Evolutionary conservation across 2,113 vertebrate genomes (phyloP), one percentile per base, ranked within the genome.

Genomic region (Petroica traversi): DNA sequence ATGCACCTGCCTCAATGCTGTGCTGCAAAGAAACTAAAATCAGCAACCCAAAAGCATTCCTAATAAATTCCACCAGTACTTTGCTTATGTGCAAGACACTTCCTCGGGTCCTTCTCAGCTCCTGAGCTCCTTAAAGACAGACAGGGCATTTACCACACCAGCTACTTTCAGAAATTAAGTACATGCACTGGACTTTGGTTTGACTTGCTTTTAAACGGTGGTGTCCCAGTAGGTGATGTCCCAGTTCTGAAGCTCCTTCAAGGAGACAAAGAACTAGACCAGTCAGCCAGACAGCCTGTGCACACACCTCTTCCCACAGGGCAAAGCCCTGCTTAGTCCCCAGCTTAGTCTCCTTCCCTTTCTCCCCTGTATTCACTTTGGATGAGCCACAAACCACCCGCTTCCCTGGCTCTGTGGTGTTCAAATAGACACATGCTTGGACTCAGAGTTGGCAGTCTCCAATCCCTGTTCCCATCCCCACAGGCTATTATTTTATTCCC

Each of bases 181-280:
- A 61, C 20, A 6, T 5, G 11, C 28, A 34, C 24, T 9, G 1
- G 11, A 61, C 71, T 79, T 88, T 4, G 38, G 38, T 89, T 75
- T 82, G 49, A 72, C 66, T 93, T 34, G 31, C 43, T 80, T 92
- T 83, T 74, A 74, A 90, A 76, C 2, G 11, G 20, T 51, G 36
- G 1, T 68, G 95, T 75, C 85, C 85, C 84, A 94, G 61, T 68
- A 82, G 19, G 31, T 49, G 40, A 1, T 72, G 95, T 58, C 89
- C 94, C 85, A 96, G 71, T 80, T 96, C 78, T 69, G 48, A 75
- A 73, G 63, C 43, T 80, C 59, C 78, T 90, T 8, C 22, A 88
- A 88, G 85, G 88, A 93, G 79, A 83, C 23, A 73, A 43, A 89
- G 72, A 96, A 88, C 72, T 92, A 57, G 92, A 96, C 45, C 96